Evolutionary conservation across 2,888 invertebrate genomes (phyloP).

Genomic region (Melolontha melolontha): DNA sequence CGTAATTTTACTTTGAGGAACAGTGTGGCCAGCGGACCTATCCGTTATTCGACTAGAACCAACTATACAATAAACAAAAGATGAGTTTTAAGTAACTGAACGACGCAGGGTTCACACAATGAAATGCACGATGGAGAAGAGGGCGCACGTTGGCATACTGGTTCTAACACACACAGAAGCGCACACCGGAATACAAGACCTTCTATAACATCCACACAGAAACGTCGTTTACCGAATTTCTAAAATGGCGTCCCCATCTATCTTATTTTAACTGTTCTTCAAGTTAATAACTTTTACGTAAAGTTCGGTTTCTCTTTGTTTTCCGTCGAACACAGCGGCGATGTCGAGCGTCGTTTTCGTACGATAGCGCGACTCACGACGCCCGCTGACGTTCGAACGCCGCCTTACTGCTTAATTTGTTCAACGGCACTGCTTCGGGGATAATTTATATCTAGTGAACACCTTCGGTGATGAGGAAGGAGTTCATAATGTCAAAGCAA

Average conservation of each 20-base stretch:
- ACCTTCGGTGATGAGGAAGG: constrained; percentile 62
- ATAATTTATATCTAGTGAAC: constrained; percentile 65
- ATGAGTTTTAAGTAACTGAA: constrained; percentile 39
- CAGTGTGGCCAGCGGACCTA: constrained; percentile 57
- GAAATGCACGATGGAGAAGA: constrained; percentile 55
- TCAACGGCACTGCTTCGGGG: constrained; percentile 57
- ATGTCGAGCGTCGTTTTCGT: constrained; percentile 14
- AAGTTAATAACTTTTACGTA: constrained; percentile 58
- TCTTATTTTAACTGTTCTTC: constrained; percentile 63
- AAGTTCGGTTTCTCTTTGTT: constrained; percentile 41
- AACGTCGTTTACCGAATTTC: constrained; percentile 5
- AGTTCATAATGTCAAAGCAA: constrained; percentile 65
- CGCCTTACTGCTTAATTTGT: constrained; percentile 57
- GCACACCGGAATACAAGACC: background rate
- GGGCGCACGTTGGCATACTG: no score
- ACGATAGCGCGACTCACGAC: constrained; percentile 34
- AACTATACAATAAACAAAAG: constrained; percentile 47
- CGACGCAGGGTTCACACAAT: constrained; percentile 56
- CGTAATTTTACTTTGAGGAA: constrained; percentile 64
- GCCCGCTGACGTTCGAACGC: constrained; percentile 2
- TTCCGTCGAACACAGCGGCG: constrained; percentile 30
- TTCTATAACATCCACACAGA: background rate
- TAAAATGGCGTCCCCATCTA: constrained; percentile 63
- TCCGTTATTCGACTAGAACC: constrained; percentile 44
- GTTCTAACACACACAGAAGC: background rate